Evolutionary conservation across 2,888 invertebrate species (phyloP), one percentile per base, ranked within the genome.

Genomic region (Oscheius sp.): DNA sequence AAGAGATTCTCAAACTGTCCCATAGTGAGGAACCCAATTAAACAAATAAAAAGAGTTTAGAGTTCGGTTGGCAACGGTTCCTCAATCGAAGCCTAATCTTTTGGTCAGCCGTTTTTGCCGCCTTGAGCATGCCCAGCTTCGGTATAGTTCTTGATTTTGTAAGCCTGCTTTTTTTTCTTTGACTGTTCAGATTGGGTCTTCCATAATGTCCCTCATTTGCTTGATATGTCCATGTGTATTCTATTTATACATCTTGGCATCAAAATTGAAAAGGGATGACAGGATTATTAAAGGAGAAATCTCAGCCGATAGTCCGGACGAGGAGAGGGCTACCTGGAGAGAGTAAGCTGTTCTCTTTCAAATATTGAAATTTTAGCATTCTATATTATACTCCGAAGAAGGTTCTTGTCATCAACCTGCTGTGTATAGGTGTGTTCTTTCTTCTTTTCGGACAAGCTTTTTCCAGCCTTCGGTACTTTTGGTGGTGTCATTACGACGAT

Each of bases 81-180:
- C 65, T 81, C 17, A 71, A 72, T 24, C 68, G 81, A 1, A 77
- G 82, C 12, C 24, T 84, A 26, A 54, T 77, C 9, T 70, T 78
- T 59, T 80, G 84, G 57, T 73, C 78, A 2, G 70, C 67, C 45
- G 73, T 84, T 17, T 82, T 84, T 70, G 73, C 77, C 26, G 82
- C 75, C 4, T 67, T 80, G 17, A 76, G 77, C 6, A 73, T 84
- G 30, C 83, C 84, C 2, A 76, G 79, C 51, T 84, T 84, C 61
- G 79, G 80, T n/a, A 79, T 82, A 2, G 74, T 84, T 32, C 59
- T 78, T 49, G 74, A 78, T 33, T 69, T 78, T 61, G 78, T 78
- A 30, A 38, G 49, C 12, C 47, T 49, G 5, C 26, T 17, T 49
- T 24, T 8, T 2, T 54, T 0, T 9, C 22, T 33, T n/a, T 17